Percentiles rank a stretch among this genome's conserved stretches.
Conservation (phyloP, 2,797 vertebrate genomes). For the Helarctos malayanus region DNA sequence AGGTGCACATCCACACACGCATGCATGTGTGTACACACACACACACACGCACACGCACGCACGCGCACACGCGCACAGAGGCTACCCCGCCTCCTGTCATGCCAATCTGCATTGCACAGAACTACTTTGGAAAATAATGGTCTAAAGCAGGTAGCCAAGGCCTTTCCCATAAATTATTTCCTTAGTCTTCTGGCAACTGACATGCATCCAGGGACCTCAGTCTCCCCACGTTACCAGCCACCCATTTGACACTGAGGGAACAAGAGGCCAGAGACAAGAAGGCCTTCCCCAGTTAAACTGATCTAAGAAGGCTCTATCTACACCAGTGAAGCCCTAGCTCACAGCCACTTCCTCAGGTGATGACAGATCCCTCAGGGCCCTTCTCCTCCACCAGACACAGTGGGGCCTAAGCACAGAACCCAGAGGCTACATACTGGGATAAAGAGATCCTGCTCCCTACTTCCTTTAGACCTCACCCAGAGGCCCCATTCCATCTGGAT, state of each 20-base stretch:
- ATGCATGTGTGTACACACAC: too few relatives aligned
- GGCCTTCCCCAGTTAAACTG: too few relatives aligned
- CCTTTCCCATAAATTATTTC: neutral
- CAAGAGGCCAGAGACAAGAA: too few relatives aligned
- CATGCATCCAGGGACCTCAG: neutral
- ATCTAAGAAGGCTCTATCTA: too few relatives aligned
- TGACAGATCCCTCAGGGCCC: neutral
- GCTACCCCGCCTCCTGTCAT: neutral
- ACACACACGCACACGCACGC: neutral
- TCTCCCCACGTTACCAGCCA: neutral
- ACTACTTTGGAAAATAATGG: neutral
- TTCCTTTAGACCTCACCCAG: neutral
- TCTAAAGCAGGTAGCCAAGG: neutral
- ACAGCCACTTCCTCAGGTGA: neutral
- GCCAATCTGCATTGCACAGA: neutral
- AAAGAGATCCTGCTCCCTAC: neutral
- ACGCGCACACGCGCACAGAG: neutral
- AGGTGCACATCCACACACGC: neutral
- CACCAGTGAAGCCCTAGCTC: neutral
- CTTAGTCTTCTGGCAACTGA: neutral
- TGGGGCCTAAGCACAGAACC: neutral
- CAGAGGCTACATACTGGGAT: neutral
- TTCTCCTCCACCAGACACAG: neutral
- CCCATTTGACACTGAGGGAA: too few relatives aligned
- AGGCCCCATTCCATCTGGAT: neutral